These are phyloP conservation scores for Entomobrya multifasciata DNA, from an alignment of 2,888 invertebrate genomes.

Conservation along the genomic window DNA sequence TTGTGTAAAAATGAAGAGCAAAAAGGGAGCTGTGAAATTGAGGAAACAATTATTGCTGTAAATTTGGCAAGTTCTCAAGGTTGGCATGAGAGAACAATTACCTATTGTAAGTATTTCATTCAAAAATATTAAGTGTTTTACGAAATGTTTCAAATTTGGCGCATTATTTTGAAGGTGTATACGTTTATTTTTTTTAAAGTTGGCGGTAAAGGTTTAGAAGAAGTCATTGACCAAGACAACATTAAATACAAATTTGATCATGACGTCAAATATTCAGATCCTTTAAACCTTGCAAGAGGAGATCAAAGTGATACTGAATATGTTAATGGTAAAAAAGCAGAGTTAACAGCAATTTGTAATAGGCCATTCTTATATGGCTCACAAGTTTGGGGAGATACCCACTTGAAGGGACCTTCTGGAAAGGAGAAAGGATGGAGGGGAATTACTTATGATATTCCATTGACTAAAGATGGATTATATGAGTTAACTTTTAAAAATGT, in stretches of 20 bases:
- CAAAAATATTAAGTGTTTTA: no score
- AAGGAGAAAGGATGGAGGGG: background rate
- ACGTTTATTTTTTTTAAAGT: no score
- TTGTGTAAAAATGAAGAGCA: background rate
- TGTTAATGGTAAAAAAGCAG: no score
- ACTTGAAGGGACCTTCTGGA: background rate
- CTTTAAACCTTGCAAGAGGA: background rate
- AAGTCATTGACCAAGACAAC: background rate
- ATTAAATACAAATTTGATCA: background rate
- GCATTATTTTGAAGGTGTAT: no score
- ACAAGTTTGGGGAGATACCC: background rate
- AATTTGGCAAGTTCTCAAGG: background rate
- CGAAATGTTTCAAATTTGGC: no score
- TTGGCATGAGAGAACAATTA: no score
- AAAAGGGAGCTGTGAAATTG: background rate
- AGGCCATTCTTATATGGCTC: background rate
- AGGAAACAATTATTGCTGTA: background rate
- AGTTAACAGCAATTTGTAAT: background rate
- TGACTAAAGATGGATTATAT: background rate
- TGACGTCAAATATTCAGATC: background rate
- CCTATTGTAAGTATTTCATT: no score
- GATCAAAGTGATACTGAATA: background rate
- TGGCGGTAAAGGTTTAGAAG: no score
- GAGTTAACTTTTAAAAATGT: background rate
- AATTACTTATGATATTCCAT: no score